Base-by-base conservation (phyloP, 2,888 invertebrate species). In the Drosophila suboccidentalis region DNA sequence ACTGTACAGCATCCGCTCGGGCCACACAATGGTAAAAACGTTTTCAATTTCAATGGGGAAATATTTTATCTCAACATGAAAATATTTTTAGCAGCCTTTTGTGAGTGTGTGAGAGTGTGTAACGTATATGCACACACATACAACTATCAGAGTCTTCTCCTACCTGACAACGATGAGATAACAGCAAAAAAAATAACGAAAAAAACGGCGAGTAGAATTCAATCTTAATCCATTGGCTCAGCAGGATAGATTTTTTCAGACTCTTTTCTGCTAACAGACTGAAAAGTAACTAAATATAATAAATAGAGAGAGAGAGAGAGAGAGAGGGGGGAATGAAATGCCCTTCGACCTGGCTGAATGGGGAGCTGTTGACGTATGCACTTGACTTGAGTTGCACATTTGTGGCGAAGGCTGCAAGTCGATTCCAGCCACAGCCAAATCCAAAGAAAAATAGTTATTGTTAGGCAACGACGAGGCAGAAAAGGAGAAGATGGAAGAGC, bases 341-440 rank as follows among this genome's bases (percentile, higher is more conserved):
- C 26, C 36, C 26, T 58, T 13, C 47, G 58, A 58, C 34, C 36
- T 46, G n/a, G n/a, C 49, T 72, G 64, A 75, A 82, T 61, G 75
- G 63, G 17, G 13, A 73, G 58, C 54, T 77, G 69, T 55, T 84
- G 83, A 84, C 89, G 78, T 84, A 84, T 84, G 89, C 85, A 89
- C 87, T 84, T 87, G 87, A 85, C 82, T 85, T 85, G 88, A 87
- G 84, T 87, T 84, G 78, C 85, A 82, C 82, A 84, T 87, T 89
- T 87, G 87, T 63, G 81, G 78, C 65, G 46, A 60, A 79, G 65
- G 57, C 70, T 55, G 71, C 59, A 66, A 75, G 85, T 81, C 89
- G 71, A 75, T 81, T 78, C 79, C 51, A 81, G 72, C 74, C 67
- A 53, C 62, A 82, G 71, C 77, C 75, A 87, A 87, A 84, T 80